Evolutionary conservation across 2,113 vertebrate species (phyloP).

Genomic region (Cololabis saira): DNA sequence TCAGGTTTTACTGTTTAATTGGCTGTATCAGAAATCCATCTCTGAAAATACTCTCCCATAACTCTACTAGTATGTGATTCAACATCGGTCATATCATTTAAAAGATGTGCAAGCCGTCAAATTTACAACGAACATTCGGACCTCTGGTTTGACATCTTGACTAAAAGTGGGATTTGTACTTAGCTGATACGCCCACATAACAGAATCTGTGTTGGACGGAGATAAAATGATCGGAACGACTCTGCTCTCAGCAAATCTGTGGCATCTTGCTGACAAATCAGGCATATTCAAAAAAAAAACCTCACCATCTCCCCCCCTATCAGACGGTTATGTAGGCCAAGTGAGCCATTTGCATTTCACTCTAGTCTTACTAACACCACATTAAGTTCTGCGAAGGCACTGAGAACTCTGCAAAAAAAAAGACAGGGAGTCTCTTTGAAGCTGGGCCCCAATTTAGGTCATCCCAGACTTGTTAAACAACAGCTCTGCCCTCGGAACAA

Average conservation of each 20-base stretch:
- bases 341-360: constrained; percentile 76
- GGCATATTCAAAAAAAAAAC: constrained; percentile 58
- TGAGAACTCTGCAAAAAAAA: constrained; percentile 24
- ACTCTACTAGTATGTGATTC: too few species aligned
- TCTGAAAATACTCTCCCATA: too few species aligned
- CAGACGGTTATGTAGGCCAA: constrained; percentile 72
- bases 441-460: constrained; percentile 71
- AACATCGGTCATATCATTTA: too few species aligned
- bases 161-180: too few species aligned
- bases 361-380: constrained; percentile 40
- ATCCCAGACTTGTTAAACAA: constrained; percentile 59
- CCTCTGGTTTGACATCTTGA: too few species aligned
- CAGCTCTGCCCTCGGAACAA: constrained; percentile 56
- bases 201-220: too few species aligned
- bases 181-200: too few species aligned
- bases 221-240: too few species aligned
- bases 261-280: constrained; percentile 57
- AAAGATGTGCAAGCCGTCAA: too few species aligned
- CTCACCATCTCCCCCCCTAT: constrained; percentile 58
- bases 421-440: constrained; percentile 56
- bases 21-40: too few species aligned
- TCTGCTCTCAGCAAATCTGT: constrained; percentile 62
- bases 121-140: too few species aligned
- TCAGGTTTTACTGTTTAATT: too few species aligned
- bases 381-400: constrained; percentile 56